phyloP scores from a whole-genome alignment of 2,797 vertebrate species.

The Gila robusta region DNA sequence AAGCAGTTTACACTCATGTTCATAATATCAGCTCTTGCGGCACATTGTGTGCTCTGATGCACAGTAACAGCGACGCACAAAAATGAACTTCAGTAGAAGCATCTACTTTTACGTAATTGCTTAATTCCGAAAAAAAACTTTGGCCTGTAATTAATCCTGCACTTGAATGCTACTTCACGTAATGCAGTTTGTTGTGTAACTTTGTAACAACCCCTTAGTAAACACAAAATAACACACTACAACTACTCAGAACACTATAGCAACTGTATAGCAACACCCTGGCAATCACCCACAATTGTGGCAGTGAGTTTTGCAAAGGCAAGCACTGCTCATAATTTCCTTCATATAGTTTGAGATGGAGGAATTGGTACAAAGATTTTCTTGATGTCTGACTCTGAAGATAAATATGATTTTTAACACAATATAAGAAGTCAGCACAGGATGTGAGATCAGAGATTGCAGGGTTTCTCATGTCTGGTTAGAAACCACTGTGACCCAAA shows the following conservation, averaged over 20 bases:
- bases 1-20: neutral
- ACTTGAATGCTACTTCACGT: neutral
- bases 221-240: neutral
- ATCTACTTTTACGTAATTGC: neutral
- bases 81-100: neutral
- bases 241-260: neutral
- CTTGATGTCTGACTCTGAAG: conserved; percentile 51
- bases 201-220: conserved; percentile 9
- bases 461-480: conserved; percentile 45
- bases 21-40: neutral
- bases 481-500: conserved; percentile 40
- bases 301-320: neutral
- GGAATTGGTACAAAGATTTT: conserved; percentile 41
- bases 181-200: neutral
- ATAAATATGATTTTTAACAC: conserved; percentile 71
- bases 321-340: neutral
- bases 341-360: conserved; percentile 27
- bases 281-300: neutral
- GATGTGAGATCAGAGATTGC: conserved; percentile 77
- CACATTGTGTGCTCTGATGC: neutral
- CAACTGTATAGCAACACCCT: neutral
- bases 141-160: neutral
- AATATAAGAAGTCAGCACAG: conserved; percentile 74
- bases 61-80: neutral
- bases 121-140: neutral